Percentiles rank a stretch among this genome's conserved stretches.
phyloP scores from a whole-genome alignment of 2,113 vertebrate species.

The Apodemus speciosus region DNA sequence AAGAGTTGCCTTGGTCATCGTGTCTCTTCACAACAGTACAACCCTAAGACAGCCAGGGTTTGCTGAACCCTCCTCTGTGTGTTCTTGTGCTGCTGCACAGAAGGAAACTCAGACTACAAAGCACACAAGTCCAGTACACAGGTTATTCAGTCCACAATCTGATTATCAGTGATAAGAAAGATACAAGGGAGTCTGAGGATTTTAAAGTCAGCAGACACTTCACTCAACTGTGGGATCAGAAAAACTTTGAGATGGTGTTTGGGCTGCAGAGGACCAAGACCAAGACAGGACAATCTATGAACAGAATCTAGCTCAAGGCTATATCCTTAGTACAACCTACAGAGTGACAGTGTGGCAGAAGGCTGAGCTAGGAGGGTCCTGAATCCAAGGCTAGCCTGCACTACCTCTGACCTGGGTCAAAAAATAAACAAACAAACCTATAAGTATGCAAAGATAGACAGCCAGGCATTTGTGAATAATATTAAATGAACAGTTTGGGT shows the following conservation, averaged over 20 bases:
- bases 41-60: background rate
- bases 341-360: background rate
- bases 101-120: background rate
- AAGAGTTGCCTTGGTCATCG: too few species aligned
- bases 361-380: background rate
- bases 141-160: background rate
- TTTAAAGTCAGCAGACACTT: constrained; percentile 37
- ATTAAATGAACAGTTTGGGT: background rate
- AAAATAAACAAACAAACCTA: background rate
- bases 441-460: background rate
- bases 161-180: background rate
- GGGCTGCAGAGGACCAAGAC: background rate
- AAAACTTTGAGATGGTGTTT: background rate
- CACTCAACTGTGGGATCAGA: background rate
- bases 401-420: background rate
- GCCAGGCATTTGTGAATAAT: background rate
- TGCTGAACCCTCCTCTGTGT: background rate
- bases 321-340: background rate
- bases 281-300: background rate
- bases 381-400: background rate
- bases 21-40: too few species aligned
- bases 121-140: background rate
- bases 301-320: background rate
- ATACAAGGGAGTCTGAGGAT: background rate
- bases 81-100: background rate